Evolutionary conservation across 2,888 invertebrate species (phyloP), one percentile per base, ranked within the genome.

Genomic region (Schrankia costaestrigalis): DNA sequence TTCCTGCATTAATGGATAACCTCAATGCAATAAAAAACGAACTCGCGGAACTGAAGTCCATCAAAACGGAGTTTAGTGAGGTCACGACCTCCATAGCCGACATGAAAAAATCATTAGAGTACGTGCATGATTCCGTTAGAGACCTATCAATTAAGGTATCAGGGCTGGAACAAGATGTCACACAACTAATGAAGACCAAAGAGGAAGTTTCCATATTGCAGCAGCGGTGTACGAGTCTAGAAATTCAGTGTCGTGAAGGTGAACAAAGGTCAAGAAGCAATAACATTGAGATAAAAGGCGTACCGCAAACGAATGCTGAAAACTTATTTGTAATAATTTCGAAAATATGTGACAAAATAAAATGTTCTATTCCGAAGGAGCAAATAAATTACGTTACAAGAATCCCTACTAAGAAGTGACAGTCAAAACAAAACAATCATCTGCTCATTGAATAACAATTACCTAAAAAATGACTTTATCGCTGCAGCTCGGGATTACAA

Each of bases 221-320:
- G 3, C 26, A 32, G 3, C 31, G 31, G 3, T n/a, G 11, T 7
- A 1, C 1, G 5, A 26, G 26, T 2, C 9, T 32, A 1, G 31
- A 32, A 13, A 10, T n/a, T 9, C 1, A 12, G 11, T 3, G 13
- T 21, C 19, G 26, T 1, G 26, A 32, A 8, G 11, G 3, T 21
- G 31, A 32, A 4, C 31, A 32, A 9, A 26, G 31, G 18, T 12
- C 31, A 7, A 4, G 31, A 1, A 32, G 18, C 13, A 32, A 32
- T 8, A 32, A 32, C 3, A 11, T 27, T 8, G 18, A 27, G 15
- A 27, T 27, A 5, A 27, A 27, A 8, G 27, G 27, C 2, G 26
- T 32, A 1, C 31, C 31, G 5, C 3, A 5, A 14, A 6, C 26
- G 1, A 26, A n/a, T 6, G 2, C n/a, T 5, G 26, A 26, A 14